Conservation (phyloP, 1,140 invertebrate genomes). For the Drosophila ohnishii region DNA sequence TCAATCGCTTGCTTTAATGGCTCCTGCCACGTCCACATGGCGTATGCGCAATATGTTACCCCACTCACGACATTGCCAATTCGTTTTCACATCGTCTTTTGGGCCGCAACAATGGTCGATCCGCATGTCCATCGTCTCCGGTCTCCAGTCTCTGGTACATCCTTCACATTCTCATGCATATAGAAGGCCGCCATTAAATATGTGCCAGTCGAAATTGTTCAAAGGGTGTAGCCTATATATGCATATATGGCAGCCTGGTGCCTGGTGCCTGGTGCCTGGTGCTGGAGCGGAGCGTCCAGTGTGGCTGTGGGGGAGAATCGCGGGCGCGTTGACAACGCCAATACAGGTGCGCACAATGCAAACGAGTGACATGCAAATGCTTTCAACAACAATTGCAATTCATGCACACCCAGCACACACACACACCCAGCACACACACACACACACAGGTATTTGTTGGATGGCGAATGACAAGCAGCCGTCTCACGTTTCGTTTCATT, state of each 20-base stretch:
- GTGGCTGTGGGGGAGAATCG: slow-evolving; percentile 1
- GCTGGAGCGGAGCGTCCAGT: neutral
- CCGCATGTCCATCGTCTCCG: slow-evolving; percentile 17
- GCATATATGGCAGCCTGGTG: neutral
- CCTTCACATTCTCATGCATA: slow-evolving; percentile 58
- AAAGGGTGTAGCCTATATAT: slow-evolving; percentile 16
- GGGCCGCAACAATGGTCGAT: slow-evolving; percentile 55
- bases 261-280: neutral
- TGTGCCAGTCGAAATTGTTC: slow-evolving; percentile 28
- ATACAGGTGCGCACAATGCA: slow-evolving; percentile 76
- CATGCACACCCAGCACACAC: slow-evolving; percentile 49
- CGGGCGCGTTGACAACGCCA: slow-evolving; percentile 69
- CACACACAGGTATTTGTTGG: slow-evolving; percentile 1
- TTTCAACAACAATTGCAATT: slow-evolving; percentile 81
- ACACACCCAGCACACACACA: slow-evolving; percentile 1
- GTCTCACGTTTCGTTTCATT: slow-evolving; percentile 72
- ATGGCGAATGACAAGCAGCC: slow-evolving; percentile 43
- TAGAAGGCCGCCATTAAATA: slow-evolving; percentile 66
- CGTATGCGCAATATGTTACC: slow-evolving; percentile 68
- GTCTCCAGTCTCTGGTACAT: neutral
- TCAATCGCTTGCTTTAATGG: slow-evolving; percentile 62
- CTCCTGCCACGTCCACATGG: slow-evolving; percentile 34
- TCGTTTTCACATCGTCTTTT: slow-evolving; percentile 69
- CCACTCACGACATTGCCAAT: slow-evolving; percentile 48
- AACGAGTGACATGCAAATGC: slow-evolving; percentile 80